Base-by-base conservation (phyloP, 1,140 invertebrate species). In the Leucophenga varia region DNA sequence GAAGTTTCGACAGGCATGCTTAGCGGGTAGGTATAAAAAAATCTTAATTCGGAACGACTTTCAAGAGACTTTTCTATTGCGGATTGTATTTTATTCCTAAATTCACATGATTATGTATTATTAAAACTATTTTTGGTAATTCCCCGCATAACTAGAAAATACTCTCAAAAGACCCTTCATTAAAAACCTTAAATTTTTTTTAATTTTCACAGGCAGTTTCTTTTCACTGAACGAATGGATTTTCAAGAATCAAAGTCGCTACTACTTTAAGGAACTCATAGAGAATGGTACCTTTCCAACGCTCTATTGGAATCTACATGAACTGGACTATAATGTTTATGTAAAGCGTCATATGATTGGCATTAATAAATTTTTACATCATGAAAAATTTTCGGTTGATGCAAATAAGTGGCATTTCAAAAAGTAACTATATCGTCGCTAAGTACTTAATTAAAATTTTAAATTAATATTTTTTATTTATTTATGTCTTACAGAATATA, bases 191-290 rank as follows among this genome's bases (percentile, higher is more conserved):
- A n/a, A n/a, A 8, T 8, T 8, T 30, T 8, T 30, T 30, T 30
- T 30, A 8, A 30, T 8, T 30, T 6, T 42, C 41, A 2, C 30
- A 70, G 85, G 93, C 0, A 86, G 91, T 69, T 97, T 89, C 71
- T 97, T 97, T 64, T 88, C 91, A 0, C 83, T 87, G 4, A 83
- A 89, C 59, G 86, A 95, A 60, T 97, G 92, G 91, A 79, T 85
- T 31, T 97, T 97, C 64, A 79, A 82, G 12, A 84, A 83, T 17
- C 77, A 83, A 2, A 93, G 94, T 60, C 81, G 93, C 56, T 78
- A 79, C 12, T 78, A 83, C 35, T 76, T 97, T 1, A 77, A 59
- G 21, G 46, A 67, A 8, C 13, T 64, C 4, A 49, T 67, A 5
- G 38, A 53, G 0, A 57, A 51, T 14, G 55, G 43, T 9, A 50